These are phyloP conservation scores for Nemotelus pantherinus DNA, from an alignment of 2,888 invertebrate species.

Conservation along the genomic window DNA sequence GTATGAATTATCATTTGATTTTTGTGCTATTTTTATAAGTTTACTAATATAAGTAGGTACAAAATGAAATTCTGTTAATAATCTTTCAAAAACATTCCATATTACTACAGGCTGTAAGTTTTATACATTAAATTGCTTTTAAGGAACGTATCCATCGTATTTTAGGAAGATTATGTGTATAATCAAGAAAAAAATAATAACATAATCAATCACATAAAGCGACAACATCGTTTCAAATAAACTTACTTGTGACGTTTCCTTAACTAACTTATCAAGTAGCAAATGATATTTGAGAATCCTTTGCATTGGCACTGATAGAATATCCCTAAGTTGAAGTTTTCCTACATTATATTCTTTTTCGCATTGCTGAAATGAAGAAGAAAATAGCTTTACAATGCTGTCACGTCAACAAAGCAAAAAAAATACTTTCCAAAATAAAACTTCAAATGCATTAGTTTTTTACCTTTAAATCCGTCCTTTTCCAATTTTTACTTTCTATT, in stretches of 20 bases:
- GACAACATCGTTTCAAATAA: background rate
- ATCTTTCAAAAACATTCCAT: too few species aligned
- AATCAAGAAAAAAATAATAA: too few species aligned
- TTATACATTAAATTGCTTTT: too few species aligned
- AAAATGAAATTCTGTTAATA: too few species aligned
- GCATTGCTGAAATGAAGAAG: slow-evolving; percentile 75
- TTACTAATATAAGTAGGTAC: too few species aligned
- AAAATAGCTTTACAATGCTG: background rate
- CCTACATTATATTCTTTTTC: slow-evolving; percentile 95
- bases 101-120: too few species aligned
- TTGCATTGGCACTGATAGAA: slow-evolving; percentile 98
- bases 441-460: background rate
- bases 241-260: slow-evolving; percentile 83
- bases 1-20: too few species aligned
- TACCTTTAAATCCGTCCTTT: background rate
- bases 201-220: too few species aligned
- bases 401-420: background rate
- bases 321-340: slow-evolving; percentile 92
- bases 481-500: background rate
- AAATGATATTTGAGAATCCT: slow-evolving; percentile 97
- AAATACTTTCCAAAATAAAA: background rate
- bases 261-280: slow-evolving; percentile 86
- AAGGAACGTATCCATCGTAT: too few species aligned
- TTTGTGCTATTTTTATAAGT: too few species aligned
- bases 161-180: too few species aligned